phyloP scores from a whole-genome alignment of 2,113 vertebrate species.

The Epinephelus lanceolatus region DNA sequence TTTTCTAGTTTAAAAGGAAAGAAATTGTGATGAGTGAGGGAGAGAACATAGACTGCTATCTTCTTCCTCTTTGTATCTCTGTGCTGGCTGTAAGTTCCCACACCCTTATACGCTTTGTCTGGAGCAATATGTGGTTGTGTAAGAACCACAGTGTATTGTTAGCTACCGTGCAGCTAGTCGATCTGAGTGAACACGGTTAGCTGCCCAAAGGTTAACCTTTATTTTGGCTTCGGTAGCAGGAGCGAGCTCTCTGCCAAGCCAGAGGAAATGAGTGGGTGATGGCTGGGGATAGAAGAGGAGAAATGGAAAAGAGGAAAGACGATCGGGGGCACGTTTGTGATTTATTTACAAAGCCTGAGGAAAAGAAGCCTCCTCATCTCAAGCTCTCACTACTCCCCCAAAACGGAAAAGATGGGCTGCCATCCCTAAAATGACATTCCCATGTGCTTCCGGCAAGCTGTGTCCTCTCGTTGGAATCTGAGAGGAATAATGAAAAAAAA shows the following conservation, averaged over 20 bases:
- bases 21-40: background rate
- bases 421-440: conserved; percentile 69
- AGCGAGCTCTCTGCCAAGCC: conserved; percentile 59
- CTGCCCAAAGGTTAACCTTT: conserved; percentile 62
- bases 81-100: background rate
- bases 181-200: conserved; percentile 9
- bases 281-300: conserved; percentile 40
- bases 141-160: background rate
- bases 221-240: conserved; percentile 56
- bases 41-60: background rate
- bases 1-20: conserved; percentile 25
- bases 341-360: conserved; percentile 62
- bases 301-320: conserved; percentile 56
- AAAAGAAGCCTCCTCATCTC: conserved; percentile 27
- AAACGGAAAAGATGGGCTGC: conserved; percentile 40
- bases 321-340: conserved; percentile 57
- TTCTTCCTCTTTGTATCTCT: background rate
- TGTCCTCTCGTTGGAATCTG: conserved; percentile 43
- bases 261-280: conserved; percentile 65
- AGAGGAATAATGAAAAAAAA: background rate
- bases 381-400: conserved; percentile 15
- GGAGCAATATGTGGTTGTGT: background rate
- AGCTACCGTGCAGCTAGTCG: conserved; percentile 21
- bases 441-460: conserved; percentile 56
- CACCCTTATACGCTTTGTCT: conserved; percentile 18